Evolutionary conservation across 2,797 vertebrate genomes (phyloP), one percentile per base, ranked within the genome.

Genomic region (Agapornis canus): DNA sequence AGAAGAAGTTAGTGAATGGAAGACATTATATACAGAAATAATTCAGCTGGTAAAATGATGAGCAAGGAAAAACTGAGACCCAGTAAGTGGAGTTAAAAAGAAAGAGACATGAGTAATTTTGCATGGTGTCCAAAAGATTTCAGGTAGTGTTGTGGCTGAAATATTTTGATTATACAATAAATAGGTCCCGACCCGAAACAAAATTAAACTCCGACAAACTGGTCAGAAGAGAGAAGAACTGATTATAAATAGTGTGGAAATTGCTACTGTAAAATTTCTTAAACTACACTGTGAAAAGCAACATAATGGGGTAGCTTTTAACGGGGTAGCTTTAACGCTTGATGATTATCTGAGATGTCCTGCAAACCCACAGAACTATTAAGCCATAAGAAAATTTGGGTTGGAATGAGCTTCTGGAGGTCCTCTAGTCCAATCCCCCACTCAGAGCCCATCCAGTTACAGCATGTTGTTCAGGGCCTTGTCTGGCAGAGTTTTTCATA

Each of bases 41-140:
- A 78, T 88, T 92, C 72, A 85, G 29, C 48, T 75, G 56, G 29
- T 87, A 87, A 91, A 95, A 92, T 2, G 39, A 87, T 87, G 72
- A 85, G 43, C 65, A 85, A 87, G 57, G 23, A 14, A 81, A 94
- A 93, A 82, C n/a, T 43, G 18, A 91, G 37, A 64, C 52, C 3
- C 23, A 60, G 29, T 82, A 68, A 73, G n/a, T 7, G 52, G 64
- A 82, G 23, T 11, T 78, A 49, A 60, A 79, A 93, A 52, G 40
- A 83, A 92, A 63, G 27, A 91, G 1, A 73, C 77, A 73, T 59
- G 0, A 60, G 8, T 57, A 26, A 43, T 80, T 92, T 91, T 60
- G 68, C 19, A 42, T 3, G 6, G 35, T 11, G 2, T 86, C 25
- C 25, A 60, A 63, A 92, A 60, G 20, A 70, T 56, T 82, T 73